Base-by-base conservation (phyloP, 1,140 invertebrate species). In the Diplogasteroides magnus region DNA sequence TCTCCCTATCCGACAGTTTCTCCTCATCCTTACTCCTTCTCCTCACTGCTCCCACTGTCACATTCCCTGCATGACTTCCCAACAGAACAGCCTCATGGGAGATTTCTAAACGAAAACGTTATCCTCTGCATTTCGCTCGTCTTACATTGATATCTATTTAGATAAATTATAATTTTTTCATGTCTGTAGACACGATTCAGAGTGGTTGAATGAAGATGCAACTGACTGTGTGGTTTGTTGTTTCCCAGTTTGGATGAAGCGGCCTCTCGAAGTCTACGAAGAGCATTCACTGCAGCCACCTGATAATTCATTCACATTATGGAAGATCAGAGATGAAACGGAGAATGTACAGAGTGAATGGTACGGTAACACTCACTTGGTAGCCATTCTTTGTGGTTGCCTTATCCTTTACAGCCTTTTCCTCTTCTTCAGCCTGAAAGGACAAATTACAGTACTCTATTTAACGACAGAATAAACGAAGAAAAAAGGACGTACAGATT, bases 41-140 rank as follows among this genome's bases (percentile, higher is more conserved):
- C 37, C 37, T 48, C n/a, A 37, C 48, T 14, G 58, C 64, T 23
- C 61, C 61, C 19, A 70, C 64, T n/a, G 62, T 70, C 14, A 71
- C 28, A 23, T 56, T 29, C 1, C 28, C 63, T 15, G 2, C 23
- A 2, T 55, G 19, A 2, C 37, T 37, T 23, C 68, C 68, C 2
- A 31, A 14, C 15, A 70, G 64, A 23, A 70, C 27, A 3, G 29
- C 27, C 6, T 23, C 29, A 69, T 70, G 68, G 6, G 68, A 70
- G 6, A 70, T 32, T 61, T 71, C 68, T 72, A 19, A 64, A 60
- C 15, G 37, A 70, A 28, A 70, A 71, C 23, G 25, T 27, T 14
- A n/a, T n/a, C n/a, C n/a, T n/a, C n/a, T n/a, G n/a, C n/a, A n/a
- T n/a, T n/a, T n/a, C n/a, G n/a, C n/a, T n/a, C n/a, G n/a, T n/a